Conservation (phyloP, 1,140 invertebrate species). For the Drosophila azteca region DNA sequence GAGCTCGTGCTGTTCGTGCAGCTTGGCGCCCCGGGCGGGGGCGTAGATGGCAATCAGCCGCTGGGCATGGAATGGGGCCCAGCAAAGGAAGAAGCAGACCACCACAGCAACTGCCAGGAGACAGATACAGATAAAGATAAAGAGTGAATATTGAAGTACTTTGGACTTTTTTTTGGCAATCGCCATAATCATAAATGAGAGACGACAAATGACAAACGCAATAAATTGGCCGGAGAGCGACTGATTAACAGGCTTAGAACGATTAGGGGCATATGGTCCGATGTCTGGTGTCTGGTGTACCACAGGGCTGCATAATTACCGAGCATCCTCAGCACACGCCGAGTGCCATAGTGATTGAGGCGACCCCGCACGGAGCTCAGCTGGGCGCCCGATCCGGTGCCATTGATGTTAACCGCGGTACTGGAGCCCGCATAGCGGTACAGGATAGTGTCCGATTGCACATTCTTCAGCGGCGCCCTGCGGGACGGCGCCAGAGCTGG, state of each 20-base stretch:
- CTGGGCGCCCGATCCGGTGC: conserved; percentile 53
- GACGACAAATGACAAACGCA: conserved; percentile 56
- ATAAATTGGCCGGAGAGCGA: conserved; percentile 67
- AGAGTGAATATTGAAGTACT: conserved; percentile 31
- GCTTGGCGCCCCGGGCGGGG: conserved; percentile 47
- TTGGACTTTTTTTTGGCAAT: conserved; percentile 35
- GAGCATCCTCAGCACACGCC: conserved; percentile 87
- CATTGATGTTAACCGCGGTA: conserved; percentile 20
- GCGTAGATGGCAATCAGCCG: conserved; percentile 91
- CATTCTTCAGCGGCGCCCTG: conserved; percentile 66
- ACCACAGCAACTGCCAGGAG: conserved; percentile 92
- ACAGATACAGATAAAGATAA: conserved; percentile 61
- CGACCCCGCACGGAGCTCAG: conserved; percentile 77
- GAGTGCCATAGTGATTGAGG: conserved; percentile 83
- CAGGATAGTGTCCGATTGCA: conserved; percentile 85
- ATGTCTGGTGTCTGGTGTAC: too few species aligned
- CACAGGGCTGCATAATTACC: conserved; percentile 84
- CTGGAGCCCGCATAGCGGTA: conserved; percentile 69
- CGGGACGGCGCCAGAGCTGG: background rate
- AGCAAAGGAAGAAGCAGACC: conserved; percentile 96
- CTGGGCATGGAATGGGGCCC: conserved; percentile 97
- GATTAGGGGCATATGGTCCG: conserved; percentile 38
- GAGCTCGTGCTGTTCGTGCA: conserved; percentile 73
- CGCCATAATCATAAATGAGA: conserved; percentile 66
- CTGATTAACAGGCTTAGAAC: conserved; percentile 61